phyloP scores from a whole-genome alignment of 2,797 vertebrate species.

The Rhadinocentrus ornatus region DNA sequence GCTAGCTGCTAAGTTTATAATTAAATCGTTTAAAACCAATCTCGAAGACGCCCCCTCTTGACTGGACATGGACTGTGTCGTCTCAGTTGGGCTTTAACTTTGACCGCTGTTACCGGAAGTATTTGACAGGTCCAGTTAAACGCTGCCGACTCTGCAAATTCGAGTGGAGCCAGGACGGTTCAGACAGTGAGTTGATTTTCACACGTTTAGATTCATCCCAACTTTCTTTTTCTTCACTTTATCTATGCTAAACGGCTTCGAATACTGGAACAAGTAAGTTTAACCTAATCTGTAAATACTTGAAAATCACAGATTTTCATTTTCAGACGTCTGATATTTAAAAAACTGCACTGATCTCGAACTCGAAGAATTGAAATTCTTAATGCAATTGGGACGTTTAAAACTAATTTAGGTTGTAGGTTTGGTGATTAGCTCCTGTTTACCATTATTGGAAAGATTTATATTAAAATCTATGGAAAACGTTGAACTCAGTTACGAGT shows the following conservation, averaged over 20 bases:
- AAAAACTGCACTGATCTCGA: not conserved
- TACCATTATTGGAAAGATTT: not conserved
- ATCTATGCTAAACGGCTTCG: not conserved
- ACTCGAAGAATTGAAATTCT: not conserved
- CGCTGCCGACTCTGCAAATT: not conserved
- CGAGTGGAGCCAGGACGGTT: not conserved
- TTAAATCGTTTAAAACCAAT: too few species aligned
- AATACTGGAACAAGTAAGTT: not conserved
- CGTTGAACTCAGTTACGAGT: not conserved
- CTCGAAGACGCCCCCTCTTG: too few species aligned
- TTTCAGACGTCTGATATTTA: not conserved
- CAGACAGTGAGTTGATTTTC: not conserved
- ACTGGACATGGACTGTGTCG: rapidly evolving
- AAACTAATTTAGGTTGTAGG: too few species aligned
- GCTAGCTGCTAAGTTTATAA: too few species aligned
- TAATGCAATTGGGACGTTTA: too few species aligned
- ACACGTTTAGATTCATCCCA: not conserved
- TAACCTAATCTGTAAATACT: not conserved
- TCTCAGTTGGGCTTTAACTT: not conserved
- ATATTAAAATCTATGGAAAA: not conserved
- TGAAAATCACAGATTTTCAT: not conserved
- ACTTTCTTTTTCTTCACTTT: not conserved
- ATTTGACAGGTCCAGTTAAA: not conserved
- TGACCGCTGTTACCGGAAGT: slow-evolving; percentile 19
- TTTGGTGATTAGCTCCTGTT: too few species aligned